These are phyloP conservation scores for Sebastes melanostomus DNA, from an alignment of 2,797 vertebrate genomes.

Conservation along the genomic window DNA sequence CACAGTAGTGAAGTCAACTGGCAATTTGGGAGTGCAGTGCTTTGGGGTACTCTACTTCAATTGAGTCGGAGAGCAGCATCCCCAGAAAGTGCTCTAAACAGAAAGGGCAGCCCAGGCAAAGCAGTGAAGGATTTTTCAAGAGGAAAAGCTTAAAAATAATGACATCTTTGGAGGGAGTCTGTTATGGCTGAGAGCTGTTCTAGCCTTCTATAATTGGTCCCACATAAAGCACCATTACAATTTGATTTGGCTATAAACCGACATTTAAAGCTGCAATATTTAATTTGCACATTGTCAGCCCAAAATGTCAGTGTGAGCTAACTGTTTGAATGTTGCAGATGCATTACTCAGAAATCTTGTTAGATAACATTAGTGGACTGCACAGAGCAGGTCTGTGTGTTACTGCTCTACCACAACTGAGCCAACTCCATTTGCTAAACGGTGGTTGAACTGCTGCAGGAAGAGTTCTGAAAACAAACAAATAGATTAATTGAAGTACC, in stretches of 20 bases:
- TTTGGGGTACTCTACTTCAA: constrained; percentile 50
- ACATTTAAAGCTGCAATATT: constrained; percentile 44
- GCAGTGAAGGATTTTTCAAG: constrained; percentile 47
- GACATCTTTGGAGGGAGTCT: constrained; percentile 62
- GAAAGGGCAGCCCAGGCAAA: constrained; percentile 52
- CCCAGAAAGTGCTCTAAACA: constrained; percentile 48
- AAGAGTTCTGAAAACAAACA: not conserved
- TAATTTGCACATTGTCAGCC: constrained; percentile 16
- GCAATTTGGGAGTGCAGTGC: constrained; percentile 49
- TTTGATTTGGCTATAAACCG: constrained; percentile 53
- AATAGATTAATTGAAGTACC: constrained; percentile 77
- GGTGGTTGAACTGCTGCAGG: not conserved
- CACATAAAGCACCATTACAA: constrained; percentile 37
- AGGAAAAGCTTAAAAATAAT: constrained; percentile 67
- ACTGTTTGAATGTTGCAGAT: constrained; percentile 1
- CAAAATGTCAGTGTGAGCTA: constrained; percentile 3
- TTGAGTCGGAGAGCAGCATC: constrained; percentile 35
- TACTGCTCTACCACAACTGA: not conserved
- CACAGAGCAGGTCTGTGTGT: not conserved
- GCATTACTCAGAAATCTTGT: not conserved
- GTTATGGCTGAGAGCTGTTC: constrained; percentile 49
- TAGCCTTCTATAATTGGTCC: constrained; percentile 37
- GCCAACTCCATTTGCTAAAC: not conserved
- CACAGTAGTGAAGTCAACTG: constrained; percentile 42
- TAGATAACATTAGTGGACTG: not conserved